A percentile compares a stretch with the other conserved stretches of the same genome.
Evolutionary conservation across 2,113 vertebrate genomes (phyloP).

Genomic region (Natator depressus): DNA sequence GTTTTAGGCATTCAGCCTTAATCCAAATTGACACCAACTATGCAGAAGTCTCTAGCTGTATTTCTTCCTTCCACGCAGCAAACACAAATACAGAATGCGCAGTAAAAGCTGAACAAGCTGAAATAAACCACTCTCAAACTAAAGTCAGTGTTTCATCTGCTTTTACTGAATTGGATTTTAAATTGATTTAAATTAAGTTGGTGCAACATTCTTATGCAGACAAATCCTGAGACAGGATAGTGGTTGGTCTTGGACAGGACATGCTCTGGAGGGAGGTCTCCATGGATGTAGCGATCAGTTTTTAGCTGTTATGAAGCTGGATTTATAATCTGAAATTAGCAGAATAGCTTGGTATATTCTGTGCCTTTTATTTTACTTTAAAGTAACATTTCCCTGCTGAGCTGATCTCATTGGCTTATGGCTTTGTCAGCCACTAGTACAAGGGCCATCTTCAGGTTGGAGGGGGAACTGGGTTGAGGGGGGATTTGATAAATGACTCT

Average conservation of each 20-base stretch:
- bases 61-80: background rate
- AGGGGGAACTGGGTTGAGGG: background rate
- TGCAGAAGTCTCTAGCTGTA: background rate
- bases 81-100: background rate
- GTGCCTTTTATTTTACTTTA: background rate
- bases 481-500: background rate
- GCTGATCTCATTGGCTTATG: background rate
- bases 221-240: background rate
- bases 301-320: background rate
- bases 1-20: background rate
- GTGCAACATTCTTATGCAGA: background rate
- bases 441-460: background rate
- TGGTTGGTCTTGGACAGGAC: background rate
- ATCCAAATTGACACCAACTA: background rate
- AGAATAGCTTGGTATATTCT: background rate
- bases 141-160: background rate
- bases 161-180: background rate
- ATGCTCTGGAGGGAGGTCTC: background rate
- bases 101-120: background rate
- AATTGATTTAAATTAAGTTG: background rate
- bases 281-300: background rate
- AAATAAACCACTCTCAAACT: background rate
- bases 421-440: background rate
- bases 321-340: background rate
- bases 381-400: background rate